Conservation (phyloP, 2,888 invertebrate species). For the Cephus runcator region DNA sequence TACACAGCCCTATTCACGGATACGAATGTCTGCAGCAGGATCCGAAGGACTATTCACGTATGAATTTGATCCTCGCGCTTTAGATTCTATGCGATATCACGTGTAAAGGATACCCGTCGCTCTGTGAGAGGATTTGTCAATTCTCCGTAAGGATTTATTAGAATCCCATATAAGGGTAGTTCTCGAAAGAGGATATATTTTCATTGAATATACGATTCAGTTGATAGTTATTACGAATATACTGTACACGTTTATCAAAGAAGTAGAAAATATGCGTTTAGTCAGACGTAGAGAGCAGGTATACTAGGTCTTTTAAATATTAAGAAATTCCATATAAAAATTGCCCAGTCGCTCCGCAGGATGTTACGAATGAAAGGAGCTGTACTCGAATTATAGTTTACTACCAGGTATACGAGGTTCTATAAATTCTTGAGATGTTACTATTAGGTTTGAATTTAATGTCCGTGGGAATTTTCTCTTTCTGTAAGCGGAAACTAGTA, state of each 20-base stretch:
- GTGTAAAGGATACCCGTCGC: not conserved
- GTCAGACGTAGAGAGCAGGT: no score
- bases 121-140: not conserved
- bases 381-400: not conserved
- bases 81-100: not conserved
- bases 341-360: not conserved
- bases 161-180: not conserved
- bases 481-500: not conserved
- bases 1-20: not conserved
- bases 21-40: not conserved
- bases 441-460: not conserved
- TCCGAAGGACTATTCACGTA: not conserved
- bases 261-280: no score
- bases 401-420: not conserved
- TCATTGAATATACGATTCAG: not conserved
- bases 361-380: not conserved
- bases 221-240: not conserved
- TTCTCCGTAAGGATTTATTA: not conserved
- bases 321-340: not conserved
- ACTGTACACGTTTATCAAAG: no score
- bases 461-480: not conserved
- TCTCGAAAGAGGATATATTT: not conserved
- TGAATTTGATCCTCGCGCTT: not conserved
- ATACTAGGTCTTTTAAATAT: not conserved
- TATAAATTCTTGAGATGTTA: not conserved